Base-by-base conservation (phyloP, 2,888 invertebrate genomes). In the Myopa tessellatipennis region DNA sequence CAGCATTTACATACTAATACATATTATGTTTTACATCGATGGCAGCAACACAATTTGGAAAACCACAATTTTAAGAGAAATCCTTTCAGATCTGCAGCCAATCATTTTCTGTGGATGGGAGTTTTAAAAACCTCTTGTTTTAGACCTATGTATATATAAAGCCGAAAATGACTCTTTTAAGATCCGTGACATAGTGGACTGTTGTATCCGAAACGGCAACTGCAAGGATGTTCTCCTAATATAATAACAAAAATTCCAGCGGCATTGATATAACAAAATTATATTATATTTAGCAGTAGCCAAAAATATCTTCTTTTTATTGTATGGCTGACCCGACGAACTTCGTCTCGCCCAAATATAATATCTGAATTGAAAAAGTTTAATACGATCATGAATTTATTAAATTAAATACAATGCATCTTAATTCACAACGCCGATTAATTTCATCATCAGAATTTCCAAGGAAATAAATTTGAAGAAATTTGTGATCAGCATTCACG, bases 11-110 rank as follows among this genome's bases (percentile, higher is more conserved):
- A 6, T 16, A 67, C 14, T 5, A 38, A 8, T 34, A n/a, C n/a
- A n/a, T n/a, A 67, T 67, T 14, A 14, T 52, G 7, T 16, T 1
- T 52, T 45, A 69, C 73, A 52, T 77, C 74, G 52, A 74, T 77
- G 38, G 73, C 73, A 14, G 68, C 73, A 26, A 77, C 58, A 58
- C 58, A 58, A 58, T 58, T 58, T 58, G 58, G 58, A n/a, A 58
- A 58, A n/a, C 58, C 58, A 16, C 58, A 58, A 6, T 6, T 12
- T 1, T 16, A 0, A 12, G 16, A 58, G 18, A 58, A 58, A 12
- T 58, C 58, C n/a, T n/a, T 58, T 58, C n/a, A 12, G 12, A 58
- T 58, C n/a, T 58, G 58, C 58, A n/a, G n/a, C 58, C 58, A 58
- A 58, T 58, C 3, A n/a, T 58, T 58, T 58, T 58, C 58, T 16